Evolutionary conservation across 2,113 vertebrate species (phyloP), one percentile per base, ranked within the genome.

Genomic region (Colinus virginianus): DNA sequence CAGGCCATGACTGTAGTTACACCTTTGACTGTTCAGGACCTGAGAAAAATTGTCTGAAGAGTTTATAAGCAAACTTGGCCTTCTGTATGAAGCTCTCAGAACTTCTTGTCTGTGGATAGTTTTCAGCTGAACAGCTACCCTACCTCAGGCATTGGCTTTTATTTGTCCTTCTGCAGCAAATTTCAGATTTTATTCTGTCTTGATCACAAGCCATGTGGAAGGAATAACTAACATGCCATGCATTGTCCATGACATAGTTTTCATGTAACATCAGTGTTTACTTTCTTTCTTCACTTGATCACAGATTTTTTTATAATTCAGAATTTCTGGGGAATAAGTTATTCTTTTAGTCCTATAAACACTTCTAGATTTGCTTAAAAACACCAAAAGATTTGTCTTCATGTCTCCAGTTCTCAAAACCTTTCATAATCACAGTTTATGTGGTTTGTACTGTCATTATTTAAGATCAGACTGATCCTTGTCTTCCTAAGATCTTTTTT

Each of bases 201-300:
- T 36, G 38, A 11, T 70, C 72, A 75, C 51, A 88, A 85, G 6
- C 46, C 76, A 30, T 6, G 46, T 71, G 79, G 90, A 86, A 88
- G n/a, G 56, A 94, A 88, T 78, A 78, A 36, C 34, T 90, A 74
- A 80, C 61, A 80, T 94, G 30, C 85, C 72, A 61, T 4, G 20
- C 89, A 88, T 92, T 68, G 56, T 75, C 88, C 34, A 9, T 53
- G 17, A 49, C 78, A 63, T 56, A 84, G 13, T 70, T 93, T 69
- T 93, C 83, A 61, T 59, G 68, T 34, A 85, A n/a, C 49, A 34
- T 85, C 79, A 70, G 49, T 59, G 64, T 46, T 93, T 22, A 64
- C 86, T 72, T 61, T n/a, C 38, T 91, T 30, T 89, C 42, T 86
- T 55, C 6, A 80, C 55, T 78, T 80, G 68, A 74, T 28, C 43